A percentile compares a stretch with the other conserved stretches of the same genome.
Conservation (phyloP, 1,140 invertebrate species). For the Psix sp. region DNA sequence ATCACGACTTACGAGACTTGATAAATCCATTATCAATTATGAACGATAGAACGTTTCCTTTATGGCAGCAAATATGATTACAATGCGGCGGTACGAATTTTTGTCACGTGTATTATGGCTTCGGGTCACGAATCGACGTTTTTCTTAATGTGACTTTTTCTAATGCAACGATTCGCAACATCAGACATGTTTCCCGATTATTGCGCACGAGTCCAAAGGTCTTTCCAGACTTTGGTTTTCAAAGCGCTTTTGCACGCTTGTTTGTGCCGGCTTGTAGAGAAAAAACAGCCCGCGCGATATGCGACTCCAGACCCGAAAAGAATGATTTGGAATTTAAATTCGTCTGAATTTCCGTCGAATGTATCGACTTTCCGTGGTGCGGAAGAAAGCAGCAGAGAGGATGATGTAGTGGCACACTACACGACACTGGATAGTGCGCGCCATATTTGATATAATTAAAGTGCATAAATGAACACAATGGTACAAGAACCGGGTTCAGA, state of each 20-base stretch:
- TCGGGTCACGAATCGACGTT: constrained; percentile 29
- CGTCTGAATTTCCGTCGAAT: constrained; percentile 1
- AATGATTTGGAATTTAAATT: constrained; percentile 6
- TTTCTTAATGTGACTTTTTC: constrained; percentile 33
- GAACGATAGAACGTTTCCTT: neutral
- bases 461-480: constrained; percentile 74
- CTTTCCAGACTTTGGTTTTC: neutral
- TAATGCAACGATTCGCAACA: constrained; percentile 8
- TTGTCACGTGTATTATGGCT: constrained; percentile 6
- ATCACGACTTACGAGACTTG: neutral
- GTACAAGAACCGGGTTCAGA: constrained; percentile 64
- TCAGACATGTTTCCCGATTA: constrained; percentile 27
- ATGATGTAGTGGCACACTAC: constrained; percentile 20
- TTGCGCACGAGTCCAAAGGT: constrained; percentile 16
- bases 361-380: neutral
- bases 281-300: too few relatives aligned
- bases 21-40: constrained; percentile 3
- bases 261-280: too few relatives aligned
- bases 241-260: too few relatives aligned
- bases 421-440: constrained; percentile 49
- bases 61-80: constrained; percentile 7
- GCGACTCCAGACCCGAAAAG: neutral
- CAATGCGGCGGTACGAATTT: constrained; percentile 4
- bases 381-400: neutral
- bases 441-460: constrained; percentile 75